Base-by-base conservation (phyloP, 2,797 vertebrate species). In the Pantherophis vulpinus region DNA sequence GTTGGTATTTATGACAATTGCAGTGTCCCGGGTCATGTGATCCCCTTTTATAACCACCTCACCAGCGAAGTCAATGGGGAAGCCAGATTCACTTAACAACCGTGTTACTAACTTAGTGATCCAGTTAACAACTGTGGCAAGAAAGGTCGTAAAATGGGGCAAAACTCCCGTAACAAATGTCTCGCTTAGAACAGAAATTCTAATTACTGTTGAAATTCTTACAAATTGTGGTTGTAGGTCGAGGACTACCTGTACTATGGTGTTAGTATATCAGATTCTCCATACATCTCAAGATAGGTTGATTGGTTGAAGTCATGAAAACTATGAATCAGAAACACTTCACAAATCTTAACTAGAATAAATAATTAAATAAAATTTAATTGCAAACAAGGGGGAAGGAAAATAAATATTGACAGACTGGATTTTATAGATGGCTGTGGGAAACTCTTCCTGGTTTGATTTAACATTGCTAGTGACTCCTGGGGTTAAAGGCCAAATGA, bases 311-410 rank as follows among this genome's bases (percentile, higher is more conserved):
- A 86, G 5, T 29, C 16, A 63, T 56, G 86, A 29, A 88, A 61
- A 56, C 6, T 47, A 29, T 54, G 63, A 55, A 86, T 42, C 10
- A 18, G 47, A 47, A 70, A 54, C 12, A 86, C 66, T 86, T 70
- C 5, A 18, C 20, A 55, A 42, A 89, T 18, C 27, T 2, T 59
- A 83, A 60, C 11, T 63, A 29, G 58, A 87, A 94, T 95, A 96
- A 96, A 96, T 96, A 96, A 96, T 94, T 95, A 96, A 96, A 95
- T 96, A 96, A 91, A 66, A 90, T 54, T 18, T 74, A 29, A 70
- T 25, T 90, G 93, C 87, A 51, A 90, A 87, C 58, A 93, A 70
- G 86, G n/a, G 20, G 29, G 4, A 16, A 42, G 74, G 20, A 37
- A 93, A 96, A 97, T 95, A 92, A 92, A 93, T 93, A 93, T 14